phyloP scores from a whole-genome alignment of 2,113 vertebrate genomes.

The Podocnemis expansa region DNA sequence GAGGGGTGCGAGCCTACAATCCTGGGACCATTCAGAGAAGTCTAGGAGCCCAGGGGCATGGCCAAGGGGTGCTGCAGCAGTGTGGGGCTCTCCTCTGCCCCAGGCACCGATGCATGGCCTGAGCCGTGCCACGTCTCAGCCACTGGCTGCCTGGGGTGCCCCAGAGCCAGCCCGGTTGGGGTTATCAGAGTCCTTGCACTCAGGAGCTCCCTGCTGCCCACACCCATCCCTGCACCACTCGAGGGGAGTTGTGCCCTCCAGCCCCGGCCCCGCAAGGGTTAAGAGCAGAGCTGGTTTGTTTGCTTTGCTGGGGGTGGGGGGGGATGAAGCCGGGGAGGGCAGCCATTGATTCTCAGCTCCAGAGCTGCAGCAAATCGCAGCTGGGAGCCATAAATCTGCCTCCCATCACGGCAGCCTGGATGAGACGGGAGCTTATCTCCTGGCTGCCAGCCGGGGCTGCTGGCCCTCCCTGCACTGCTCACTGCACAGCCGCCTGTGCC shows the following conservation, averaged over 20 bases:
- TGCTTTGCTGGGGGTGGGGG: background rate
- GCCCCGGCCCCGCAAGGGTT: slow-evolving; percentile 32
- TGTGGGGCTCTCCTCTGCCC: background rate
- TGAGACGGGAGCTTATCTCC: slow-evolving; percentile 62
- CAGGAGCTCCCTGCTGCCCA: accelerated
- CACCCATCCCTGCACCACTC: no score
- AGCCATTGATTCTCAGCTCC: slow-evolving; percentile 52
- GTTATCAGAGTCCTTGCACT: background rate
- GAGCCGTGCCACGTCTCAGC: no score
- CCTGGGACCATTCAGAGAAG: no score
- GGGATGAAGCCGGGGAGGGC: slow-evolving; percentile 41
- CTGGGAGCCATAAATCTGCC: slow-evolving; percentile 62
- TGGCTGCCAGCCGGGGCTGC: background rate
- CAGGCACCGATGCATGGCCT: background rate
- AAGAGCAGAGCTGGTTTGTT: background rate
- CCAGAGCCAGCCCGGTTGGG: no score
- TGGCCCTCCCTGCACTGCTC: background rate
- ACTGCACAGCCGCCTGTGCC: accelerated
- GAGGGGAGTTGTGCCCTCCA: accelerated
- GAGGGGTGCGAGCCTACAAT: no score
- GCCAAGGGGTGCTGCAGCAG: background rate
- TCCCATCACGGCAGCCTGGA: slow-evolving; percentile 46
- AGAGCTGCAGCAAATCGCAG: slow-evolving; percentile 46
- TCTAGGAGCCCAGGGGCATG: background rate
- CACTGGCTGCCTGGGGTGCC: no score